Conservation (phyloP, 2,797 vertebrate genomes). For the Pseudochirops corinnae region DNA sequence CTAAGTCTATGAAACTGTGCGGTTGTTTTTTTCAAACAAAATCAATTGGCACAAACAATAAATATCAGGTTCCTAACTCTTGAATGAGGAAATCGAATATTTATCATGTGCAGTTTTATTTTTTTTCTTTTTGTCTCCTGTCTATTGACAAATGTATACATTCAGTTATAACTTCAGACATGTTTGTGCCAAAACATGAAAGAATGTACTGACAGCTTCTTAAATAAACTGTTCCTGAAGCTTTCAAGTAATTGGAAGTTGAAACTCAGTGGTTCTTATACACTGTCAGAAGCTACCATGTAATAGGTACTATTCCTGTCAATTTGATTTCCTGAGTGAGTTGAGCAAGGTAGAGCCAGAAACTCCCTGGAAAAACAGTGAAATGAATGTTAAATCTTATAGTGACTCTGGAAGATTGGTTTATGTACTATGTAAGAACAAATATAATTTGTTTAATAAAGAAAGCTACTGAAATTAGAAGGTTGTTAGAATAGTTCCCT, state of each 20-base stretch:
- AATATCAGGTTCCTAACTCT: not conserved
- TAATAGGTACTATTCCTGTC: not conserved
- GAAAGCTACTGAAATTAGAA: not conserved
- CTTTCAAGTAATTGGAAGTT: constrained; percentile 55
- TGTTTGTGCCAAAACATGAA: constrained; percentile 42
- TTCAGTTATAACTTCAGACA: not conserved
- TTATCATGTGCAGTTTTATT: not conserved
- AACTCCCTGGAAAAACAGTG: constrained; percentile 34
- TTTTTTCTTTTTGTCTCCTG: not conserved
- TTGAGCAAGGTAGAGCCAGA: constrained; percentile 47
- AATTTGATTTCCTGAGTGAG: constrained; percentile 70
- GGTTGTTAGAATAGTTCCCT: too few species aligned
- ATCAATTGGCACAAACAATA: not conserved
- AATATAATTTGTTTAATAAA: constrained; percentile 27
- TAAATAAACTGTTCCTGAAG: constrained; percentile 50
- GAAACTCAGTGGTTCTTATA: constrained; percentile 69
- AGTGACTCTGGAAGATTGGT: not conserved
- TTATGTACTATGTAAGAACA: not conserved
- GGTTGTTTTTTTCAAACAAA: not conserved
- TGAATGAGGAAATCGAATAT: not conserved
- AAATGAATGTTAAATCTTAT: constrained; percentile 52
- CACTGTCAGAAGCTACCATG: constrained; percentile 60
- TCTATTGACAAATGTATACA: not conserved
- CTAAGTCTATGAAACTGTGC: not conserved
- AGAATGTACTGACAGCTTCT: constrained; percentile 54